These are phyloP conservation scores for Petrocephalus microphthalmus DNA, from an alignment of 2,113 vertebrate genomes.

Conservation along the genomic window DNA sequence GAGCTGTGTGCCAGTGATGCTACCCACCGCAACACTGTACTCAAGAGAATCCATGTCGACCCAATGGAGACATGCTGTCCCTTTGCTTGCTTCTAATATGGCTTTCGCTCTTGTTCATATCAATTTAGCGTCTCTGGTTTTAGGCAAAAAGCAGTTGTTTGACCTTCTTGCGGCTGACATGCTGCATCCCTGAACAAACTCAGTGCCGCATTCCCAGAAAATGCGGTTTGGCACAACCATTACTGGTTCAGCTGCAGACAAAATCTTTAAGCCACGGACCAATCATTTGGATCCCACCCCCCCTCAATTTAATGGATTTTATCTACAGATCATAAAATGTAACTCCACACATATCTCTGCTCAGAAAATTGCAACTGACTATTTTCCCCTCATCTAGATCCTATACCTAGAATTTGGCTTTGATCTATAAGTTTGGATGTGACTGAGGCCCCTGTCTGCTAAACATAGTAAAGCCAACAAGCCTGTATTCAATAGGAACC, in stretches of 20 bases:
- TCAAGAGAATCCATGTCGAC: not conserved
- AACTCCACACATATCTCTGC: not conserved
- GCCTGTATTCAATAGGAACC: not conserved
- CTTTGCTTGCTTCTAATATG: not conserved
- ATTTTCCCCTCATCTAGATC: not conserved
- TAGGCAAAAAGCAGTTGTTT: not conserved
- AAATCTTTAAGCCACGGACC: slow-evolving; percentile 5
- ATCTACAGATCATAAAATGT: not conserved
- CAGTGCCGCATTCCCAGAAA: not conserved
- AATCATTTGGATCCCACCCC: not conserved
- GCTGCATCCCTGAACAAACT: not conserved
- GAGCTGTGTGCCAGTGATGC: not conserved
- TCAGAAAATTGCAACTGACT: not conserved
- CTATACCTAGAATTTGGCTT: not conserved
- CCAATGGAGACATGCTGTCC: not conserved
- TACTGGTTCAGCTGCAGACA: not conserved
- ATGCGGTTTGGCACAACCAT: not conserved
- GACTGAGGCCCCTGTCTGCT: not conserved
- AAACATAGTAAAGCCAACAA: not conserved
- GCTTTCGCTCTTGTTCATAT: not conserved
- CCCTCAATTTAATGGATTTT: not conserved
- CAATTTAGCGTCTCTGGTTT: not conserved
- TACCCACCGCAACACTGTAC: not conserved
- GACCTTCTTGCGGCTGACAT: not conserved
- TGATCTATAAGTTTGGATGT: slow-evolving; percentile 13